phyloP scores from a whole-genome alignment of 2,113 vertebrate species.

The Scophthalmus maximus region DNA sequence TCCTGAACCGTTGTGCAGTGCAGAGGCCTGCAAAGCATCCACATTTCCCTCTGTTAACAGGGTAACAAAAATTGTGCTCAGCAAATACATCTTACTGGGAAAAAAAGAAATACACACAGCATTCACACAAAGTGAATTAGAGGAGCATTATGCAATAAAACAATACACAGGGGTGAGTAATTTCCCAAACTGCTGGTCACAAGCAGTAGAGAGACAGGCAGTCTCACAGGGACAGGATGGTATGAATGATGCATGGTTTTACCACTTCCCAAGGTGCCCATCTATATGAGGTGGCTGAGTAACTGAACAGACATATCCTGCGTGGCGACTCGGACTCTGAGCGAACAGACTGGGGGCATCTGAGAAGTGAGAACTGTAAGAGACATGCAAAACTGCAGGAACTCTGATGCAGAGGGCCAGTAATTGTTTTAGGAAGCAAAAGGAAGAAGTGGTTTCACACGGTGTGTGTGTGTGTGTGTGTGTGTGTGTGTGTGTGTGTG shows the following conservation, averaged over 20 bases:
- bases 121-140: constrained; percentile 37
- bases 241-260: constrained; percentile 56
- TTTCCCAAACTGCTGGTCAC: constrained; percentile 43
- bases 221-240: constrained; percentile 45
- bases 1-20: constrained; percentile 2
- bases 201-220: constrained; percentile 25
- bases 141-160: constrained; percentile 42
- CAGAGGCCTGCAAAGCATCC: constrained; percentile 7
- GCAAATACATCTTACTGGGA: constrained; percentile 32
- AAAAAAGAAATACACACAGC: background rate
- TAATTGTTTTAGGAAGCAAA: constrained; percentile 11
- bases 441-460: constrained; percentile 7
- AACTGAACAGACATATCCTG: constrained; percentile 42
- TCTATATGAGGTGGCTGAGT: constrained; percentile 44
- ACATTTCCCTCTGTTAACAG: constrained; percentile 15
- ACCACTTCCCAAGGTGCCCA: constrained; percentile 21
- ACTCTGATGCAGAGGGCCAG: background rate
- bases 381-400: constrained; percentile 14
- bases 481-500: constrained; percentile 3
- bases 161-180: constrained; percentile 47
- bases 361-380: constrained; percentile 8
- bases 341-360: background rate
- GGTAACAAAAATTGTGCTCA: constrained; percentile 34
- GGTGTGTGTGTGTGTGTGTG: background rate
- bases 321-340: background rate